Conservation (phyloP, 1,140 invertebrate species). For the Marisa cornuarietis region DNA sequence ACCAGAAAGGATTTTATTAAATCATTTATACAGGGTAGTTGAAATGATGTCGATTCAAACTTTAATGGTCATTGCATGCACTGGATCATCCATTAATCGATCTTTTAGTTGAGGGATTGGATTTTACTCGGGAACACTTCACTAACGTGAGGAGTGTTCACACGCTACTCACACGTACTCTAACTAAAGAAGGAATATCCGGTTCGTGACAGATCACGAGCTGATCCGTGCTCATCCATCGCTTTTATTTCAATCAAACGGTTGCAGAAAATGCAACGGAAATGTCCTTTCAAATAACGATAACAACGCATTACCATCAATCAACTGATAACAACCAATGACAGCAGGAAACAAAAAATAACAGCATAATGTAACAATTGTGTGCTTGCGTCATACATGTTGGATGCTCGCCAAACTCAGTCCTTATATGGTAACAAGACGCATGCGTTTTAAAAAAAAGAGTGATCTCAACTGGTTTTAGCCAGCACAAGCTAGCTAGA, state of each 20-base stretch:
- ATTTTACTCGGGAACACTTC: no score
- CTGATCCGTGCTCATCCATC: no score
- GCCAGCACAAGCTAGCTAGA: constrained; percentile 31
- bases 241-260: neutral
- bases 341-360: neutral
- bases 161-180: no score
- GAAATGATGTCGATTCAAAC: no score
- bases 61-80: no score
- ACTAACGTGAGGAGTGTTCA: no score
- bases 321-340: neutral
- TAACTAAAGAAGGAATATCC: no score
- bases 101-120: no score
- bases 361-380: neutral
- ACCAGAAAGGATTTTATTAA: neutral
- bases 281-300: neutral
- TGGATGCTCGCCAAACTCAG: constrained; percentile 10
- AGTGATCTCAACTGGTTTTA: constrained; percentile 17
- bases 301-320: neutral
- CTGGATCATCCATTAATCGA: no score
- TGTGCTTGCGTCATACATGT: constrained; percentile 1
- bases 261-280: neutral
- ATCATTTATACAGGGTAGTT: neutral
- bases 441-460: neutral
- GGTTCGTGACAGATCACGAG: neutral
- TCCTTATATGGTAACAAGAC: constrained; percentile 12